A percentile compares a stretch with the other conserved stretches of the same genome.
These are phyloP conservation scores for Sarcophaga rosellei DNA, from an alignment of 2,888 invertebrate species.

Conservation along the genomic window DNA sequence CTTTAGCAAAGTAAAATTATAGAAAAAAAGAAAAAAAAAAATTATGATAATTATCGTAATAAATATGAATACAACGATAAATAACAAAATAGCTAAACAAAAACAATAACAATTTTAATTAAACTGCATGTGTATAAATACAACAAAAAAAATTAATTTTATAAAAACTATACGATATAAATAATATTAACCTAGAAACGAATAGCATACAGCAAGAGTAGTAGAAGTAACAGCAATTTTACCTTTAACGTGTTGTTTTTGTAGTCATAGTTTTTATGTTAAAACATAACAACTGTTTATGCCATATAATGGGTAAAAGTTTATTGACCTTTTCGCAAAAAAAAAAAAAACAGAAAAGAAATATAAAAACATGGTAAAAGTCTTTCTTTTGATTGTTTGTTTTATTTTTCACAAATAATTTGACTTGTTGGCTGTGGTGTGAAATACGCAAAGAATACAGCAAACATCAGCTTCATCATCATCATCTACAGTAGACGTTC, in stretches of 20 bases:
- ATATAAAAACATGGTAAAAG: background rate
- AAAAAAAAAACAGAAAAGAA: slow-evolving; percentile 7
- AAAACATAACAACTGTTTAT: slow-evolving; percentile 26
- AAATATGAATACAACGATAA: background rate
- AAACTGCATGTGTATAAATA: slow-evolving; percentile 21
- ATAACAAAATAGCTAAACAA: background rate
- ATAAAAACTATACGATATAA: background rate
- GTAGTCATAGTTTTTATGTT: slow-evolving; percentile 15
- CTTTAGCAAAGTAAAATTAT: background rate
- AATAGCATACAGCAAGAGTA: background rate
- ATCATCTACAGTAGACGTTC: background rate
- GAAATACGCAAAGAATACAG: slow-evolving; percentile 1
- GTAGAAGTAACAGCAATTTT: slow-evolving; percentile 22
- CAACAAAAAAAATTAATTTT: background rate
- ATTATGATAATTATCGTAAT: slow-evolving; percentile 4
- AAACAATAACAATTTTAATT: slow-evolving; percentile 10
- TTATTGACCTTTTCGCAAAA: slow-evolving; percentile 33
- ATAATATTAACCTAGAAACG: slow-evolving; percentile 42
- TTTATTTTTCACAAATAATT: slow-evolving; percentile 15
- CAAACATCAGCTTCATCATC: slow-evolving; percentile 2
- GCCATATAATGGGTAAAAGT: slow-evolving; percentile 22
- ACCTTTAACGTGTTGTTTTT: slow-evolving; percentile 3
- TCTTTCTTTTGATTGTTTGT: background rate
- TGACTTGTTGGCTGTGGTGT: background rate
- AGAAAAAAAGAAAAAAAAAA: background rate